Percentiles rank a stretch among this genome's conserved stretches.
Evolutionary conservation across 2,888 invertebrate species (phyloP).

Genomic region (Drosophila yooni): DNA sequence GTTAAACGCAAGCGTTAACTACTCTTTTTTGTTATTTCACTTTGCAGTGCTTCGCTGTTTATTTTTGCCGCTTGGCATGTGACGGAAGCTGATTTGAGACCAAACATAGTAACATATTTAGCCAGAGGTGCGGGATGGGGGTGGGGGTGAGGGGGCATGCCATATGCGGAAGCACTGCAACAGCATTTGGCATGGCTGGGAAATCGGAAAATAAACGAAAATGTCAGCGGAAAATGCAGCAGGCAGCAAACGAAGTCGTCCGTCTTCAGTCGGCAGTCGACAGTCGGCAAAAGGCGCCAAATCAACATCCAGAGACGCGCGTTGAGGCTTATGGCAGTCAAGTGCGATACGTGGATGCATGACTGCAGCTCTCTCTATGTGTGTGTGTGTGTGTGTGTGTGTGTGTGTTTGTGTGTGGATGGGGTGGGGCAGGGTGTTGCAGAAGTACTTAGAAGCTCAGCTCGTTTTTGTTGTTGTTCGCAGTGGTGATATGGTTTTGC

Average conservation of each 20-base stretch:
- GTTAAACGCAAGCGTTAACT: not conserved
- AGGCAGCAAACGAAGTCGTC: conserved; percentile 23
- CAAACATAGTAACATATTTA: conserved; percentile 79
- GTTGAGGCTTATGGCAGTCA: conserved; percentile 72
- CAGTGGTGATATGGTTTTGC: conserved; percentile 2
- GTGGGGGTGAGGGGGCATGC: not conserved
- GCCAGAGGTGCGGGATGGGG: conserved; percentile 30
- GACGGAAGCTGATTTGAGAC: conserved; percentile 80
- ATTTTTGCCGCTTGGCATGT: conserved; percentile 80
- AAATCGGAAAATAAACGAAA: conserved; percentile 80
- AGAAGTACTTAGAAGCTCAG: conserved; percentile 46
- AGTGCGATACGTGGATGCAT: conserved; percentile 51
- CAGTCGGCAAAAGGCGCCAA: conserved; percentile 69
- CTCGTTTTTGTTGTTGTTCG: conserved; percentile 42
- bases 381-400: conserved; percentile 5
- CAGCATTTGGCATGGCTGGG: conserved; percentile 69
- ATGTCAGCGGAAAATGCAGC: conserved; percentile 75
- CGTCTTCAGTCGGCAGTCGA: conserved; percentile 29
- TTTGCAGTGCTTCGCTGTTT: conserved; percentile 51
- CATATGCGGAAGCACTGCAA: conserved; percentile 65
- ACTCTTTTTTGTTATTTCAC: conserved; percentile 31
- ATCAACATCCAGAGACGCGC: conserved; percentile 70
- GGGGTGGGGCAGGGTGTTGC: not conserved
- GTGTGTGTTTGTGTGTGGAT: conserved; percentile 34
- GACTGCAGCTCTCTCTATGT: conserved; percentile 14